phyloP scores from a whole-genome alignment of 2,888 invertebrate genomes.

The Platycheirus rosarum region DNA sequence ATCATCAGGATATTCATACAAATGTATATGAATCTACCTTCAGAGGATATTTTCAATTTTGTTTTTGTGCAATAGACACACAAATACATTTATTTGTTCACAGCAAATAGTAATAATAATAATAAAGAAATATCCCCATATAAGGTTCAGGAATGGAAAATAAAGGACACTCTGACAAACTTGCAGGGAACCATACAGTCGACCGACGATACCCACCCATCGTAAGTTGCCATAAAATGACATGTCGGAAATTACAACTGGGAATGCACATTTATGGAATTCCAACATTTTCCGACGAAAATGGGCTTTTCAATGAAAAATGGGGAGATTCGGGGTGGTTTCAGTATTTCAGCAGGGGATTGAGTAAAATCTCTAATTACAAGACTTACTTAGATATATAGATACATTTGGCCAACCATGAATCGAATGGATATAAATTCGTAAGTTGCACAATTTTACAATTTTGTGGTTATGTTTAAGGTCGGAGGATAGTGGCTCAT shows the following conservation, averaged over 20 bases:
- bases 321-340: neutral
- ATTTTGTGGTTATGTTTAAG: conserved; percentile 18
- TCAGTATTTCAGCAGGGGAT: neutral
- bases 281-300: conserved; percentile 52
- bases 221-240: conserved; percentile 51
- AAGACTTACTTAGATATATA: conserved; percentile 6
- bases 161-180: neutral
- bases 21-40: no score
- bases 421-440: no score
- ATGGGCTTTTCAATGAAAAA: conserved; percentile 4
- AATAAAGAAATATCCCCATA: conserved; percentile 52
- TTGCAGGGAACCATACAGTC: neutral
- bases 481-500: conserved; percentile 35
- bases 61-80: neutral
- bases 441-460: no score
- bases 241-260: conserved; percentile 65
- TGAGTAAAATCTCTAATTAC: conserved; percentile 26
- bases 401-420: no score
- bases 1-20: conserved; percentile 42
- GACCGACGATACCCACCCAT: neutral
- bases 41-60: conserved; percentile 58
- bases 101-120: conserved; percentile 68
- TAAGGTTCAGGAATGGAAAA: conserved; percentile 19
- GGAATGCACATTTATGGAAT: conserved; percentile 67
- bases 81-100: conserved; percentile 55